phyloP scores from a whole-genome alignment of 2,797 vertebrate species.

The Poecilia gillii region DNA sequence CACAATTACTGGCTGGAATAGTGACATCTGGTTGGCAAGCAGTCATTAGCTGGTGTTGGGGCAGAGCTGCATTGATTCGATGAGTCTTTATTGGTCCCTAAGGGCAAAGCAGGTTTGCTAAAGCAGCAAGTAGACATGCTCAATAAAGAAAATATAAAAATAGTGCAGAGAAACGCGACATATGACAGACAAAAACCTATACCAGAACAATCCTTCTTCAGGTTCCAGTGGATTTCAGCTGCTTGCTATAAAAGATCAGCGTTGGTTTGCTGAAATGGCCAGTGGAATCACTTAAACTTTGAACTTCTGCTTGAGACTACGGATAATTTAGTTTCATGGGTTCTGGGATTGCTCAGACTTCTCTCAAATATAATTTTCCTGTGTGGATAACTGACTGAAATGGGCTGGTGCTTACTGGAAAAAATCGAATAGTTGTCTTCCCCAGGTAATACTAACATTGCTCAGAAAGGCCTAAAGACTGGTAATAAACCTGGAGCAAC shows the following conservation, averaged over 20 bases:
- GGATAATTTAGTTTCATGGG: constrained; percentile 24
- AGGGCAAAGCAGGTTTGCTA: constrained; percentile 35
- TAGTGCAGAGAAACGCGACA: not conserved
- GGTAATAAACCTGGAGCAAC: constrained; percentile 48
- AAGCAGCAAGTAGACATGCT: constrained; percentile 20
- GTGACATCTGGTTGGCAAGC: constrained; percentile 48
- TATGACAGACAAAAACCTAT: not conserved
- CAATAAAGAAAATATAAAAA: constrained; percentile 3
- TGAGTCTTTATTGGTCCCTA: constrained; percentile 41
- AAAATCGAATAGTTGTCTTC: constrained; percentile 48
- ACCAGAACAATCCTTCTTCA: not conserved
- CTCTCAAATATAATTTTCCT: constrained; percentile 43
- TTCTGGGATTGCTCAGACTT: constrained; percentile 28
- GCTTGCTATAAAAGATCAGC: not conserved
- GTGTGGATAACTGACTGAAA: constrained; percentile 51
- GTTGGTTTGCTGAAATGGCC: not conserved
- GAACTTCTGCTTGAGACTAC: constrained; percentile 2
- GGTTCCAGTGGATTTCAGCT: not conserved
- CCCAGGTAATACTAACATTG: constrained; percentile 26
- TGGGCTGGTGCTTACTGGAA: constrained; percentile 35
- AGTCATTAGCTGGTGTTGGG: constrained; percentile 20
- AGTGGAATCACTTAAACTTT: constrained; percentile 26
- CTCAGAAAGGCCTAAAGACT: constrained; percentile 41
- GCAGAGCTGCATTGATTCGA: constrained; percentile 36
- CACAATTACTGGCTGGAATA: constrained; percentile 18